Evolutionary conservation across 2,888 invertebrate species (phyloP), one percentile per base, ranked within the genome.

Genomic region (Mythimna ferrago): DNA sequence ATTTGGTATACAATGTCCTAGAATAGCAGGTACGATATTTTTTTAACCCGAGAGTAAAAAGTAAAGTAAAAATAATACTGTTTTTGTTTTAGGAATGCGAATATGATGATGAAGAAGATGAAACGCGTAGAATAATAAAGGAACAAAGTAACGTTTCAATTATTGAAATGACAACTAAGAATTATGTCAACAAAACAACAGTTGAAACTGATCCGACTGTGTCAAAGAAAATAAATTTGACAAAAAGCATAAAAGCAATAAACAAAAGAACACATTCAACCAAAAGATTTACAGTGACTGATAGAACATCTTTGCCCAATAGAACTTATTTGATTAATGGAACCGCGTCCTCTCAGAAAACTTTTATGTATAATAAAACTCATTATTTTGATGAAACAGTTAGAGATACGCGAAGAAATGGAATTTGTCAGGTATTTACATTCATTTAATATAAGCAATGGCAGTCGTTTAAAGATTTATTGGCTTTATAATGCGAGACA

Each of bases 361-460:
- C 11, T 14, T 10, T 19, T 14, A 6, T 19, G 3, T 16, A 3
- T 19, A 53, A 69, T 10, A 21, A 32, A 56, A 58, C 53, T 35
- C 10, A 10, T 64, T 11, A 26, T 11, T 53, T 60, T 38, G 62
- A 68, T 10, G 16, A 16, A 73, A 54, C 57, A 26, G 1, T 7
- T 6, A n/a, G 32, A 54, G 0, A 14, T 48, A 16, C 76, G 32
- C 71, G 80, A 62, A 72, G 64, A 16, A n/a, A 48, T 41, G 80
- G 81, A 35, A 78, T 82, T 66, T 82, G 82, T 63, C 82, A 82
- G 82, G 81, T 79, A n/a, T 60, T 68, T 80, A 65, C 2, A 11
- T 9, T 61, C 10, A 38, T 61, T 51, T 41, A 44, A 62, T 62
- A 7, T 21, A 44, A n/a, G 4, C 2, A n/a, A 38, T 60, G 60